These are phyloP conservation scores for Whitmania pigra DNA, from an alignment of 1,140 invertebrate species.

Conservation along the genomic window DNA sequence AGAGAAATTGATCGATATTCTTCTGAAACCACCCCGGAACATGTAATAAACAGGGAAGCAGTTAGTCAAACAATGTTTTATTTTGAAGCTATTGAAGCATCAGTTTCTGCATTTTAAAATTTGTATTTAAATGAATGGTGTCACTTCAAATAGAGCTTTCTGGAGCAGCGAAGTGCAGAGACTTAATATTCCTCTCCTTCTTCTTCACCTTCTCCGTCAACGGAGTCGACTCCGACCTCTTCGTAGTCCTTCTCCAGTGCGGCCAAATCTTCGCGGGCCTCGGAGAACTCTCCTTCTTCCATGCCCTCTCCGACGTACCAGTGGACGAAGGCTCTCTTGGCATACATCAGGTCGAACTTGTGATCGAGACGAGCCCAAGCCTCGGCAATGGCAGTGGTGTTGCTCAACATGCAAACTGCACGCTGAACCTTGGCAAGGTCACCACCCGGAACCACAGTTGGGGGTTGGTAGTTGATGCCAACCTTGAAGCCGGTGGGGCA, in stretches of 20 bases:
- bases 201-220: conserved; percentile 29
- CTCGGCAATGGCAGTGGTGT: conserved; percentile 48
- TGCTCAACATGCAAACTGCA: conserved; percentile 59
- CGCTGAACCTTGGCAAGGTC: conserved; percentile 53
- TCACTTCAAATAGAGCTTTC: neutral
- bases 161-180: neutral
- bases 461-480: conserved; percentile 36
- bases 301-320: conserved; percentile 34
- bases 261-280: conserved; percentile 60
- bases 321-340: conserved; percentile 43
- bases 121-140: neutral
- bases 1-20: too few relatives aligned
- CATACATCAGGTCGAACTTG: conserved; percentile 50
- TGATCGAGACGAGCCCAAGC: conserved; percentile 15
- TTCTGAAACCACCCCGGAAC: too few relatives aligned
- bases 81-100: too few relatives aligned
- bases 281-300: conserved; percentile 53
- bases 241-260: conserved; percentile 56
- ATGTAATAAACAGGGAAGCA: too few relatives aligned
- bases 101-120: too few relatives aligned
- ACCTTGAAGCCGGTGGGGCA: too few relatives aligned
- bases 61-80: too few relatives aligned
- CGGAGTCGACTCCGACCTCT: conserved; percentile 53
- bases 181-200: conserved; percentile 48
- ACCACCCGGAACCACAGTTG: conserved; percentile 63